These are phyloP conservation scores for Macquaria australasica DNA, from an alignment of 2,113 vertebrate species.

Conservation along the genomic window DNA sequence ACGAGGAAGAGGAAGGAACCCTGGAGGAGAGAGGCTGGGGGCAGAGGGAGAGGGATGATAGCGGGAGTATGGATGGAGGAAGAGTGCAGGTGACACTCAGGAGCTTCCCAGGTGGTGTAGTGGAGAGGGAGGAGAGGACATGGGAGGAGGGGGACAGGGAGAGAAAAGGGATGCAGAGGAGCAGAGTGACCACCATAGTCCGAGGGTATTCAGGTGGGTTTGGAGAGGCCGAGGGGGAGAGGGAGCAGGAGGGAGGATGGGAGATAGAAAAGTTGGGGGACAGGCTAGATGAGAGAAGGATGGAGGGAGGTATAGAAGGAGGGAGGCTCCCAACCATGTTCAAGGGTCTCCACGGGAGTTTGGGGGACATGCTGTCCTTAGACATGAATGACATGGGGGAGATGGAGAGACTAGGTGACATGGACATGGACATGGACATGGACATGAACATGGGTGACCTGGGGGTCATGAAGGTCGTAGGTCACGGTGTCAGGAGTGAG, in stretches of 20 bases:
- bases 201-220: conserved; percentile 76
- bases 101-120: conserved; percentile 76
- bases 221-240: conserved; percentile 66
- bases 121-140: conserved; percentile 79
- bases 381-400: conserved; percentile 85
- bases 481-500: conserved; percentile 72
- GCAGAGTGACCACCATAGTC: conserved; percentile 79
- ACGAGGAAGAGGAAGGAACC: conserved; percentile 71
- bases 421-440: conserved; percentile 77
- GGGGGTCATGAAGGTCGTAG: conserved; percentile 70
- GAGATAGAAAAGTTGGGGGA: conserved; percentile 72
- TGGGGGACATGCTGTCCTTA: conserved; percentile 93
- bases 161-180: conserved; percentile 74
- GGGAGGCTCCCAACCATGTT: conserved; percentile 78
- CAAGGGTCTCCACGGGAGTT: conserved; percentile 76
- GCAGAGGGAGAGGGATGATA: conserved; percentile 64
- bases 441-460: conserved; percentile 74
- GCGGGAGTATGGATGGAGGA: conserved; percentile 72
- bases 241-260: conserved; percentile 69
- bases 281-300: conserved; percentile 58
- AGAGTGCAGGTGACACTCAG: conserved; percentile 81
- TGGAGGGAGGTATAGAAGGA: conserved; percentile 68
- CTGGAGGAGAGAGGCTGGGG: conserved; percentile 72
- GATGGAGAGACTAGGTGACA: conserved; percentile 70
- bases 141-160: conserved; percentile 76